phyloP scores from a whole-genome alignment of 2,888 invertebrate genomes.

The Stenoptilia bipunctidactyla region DNA sequence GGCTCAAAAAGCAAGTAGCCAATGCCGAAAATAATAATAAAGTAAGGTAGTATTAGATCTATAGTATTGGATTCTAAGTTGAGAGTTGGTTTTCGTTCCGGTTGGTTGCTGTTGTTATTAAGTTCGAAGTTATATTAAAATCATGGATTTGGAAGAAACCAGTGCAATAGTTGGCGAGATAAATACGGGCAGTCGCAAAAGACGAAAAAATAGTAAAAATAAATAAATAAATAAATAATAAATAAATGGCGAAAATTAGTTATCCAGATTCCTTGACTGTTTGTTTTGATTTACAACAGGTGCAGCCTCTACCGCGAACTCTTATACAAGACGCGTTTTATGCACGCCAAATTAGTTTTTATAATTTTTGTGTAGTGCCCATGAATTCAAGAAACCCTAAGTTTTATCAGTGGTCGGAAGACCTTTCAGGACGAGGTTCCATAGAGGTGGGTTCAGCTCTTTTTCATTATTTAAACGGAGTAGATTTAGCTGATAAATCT shows the following conservation, averaged over 20 bases:
- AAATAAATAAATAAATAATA: no score
- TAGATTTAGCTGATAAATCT: background rate
- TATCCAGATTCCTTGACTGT: conserved; percentile 11
- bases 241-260: conserved; percentile 4
- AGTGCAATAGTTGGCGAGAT: no score
- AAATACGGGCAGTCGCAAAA: no score
- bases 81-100: no score
- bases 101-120: no score
- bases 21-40: no score
- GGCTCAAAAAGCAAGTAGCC: no score
- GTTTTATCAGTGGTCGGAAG: background rate
- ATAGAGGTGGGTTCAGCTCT: conserved; percentile 5
- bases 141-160: no score
- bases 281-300: conserved; percentile 23
- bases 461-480: background rate
- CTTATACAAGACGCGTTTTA: conserved; percentile 22
- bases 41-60: no score
- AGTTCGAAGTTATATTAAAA: no score
- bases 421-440: conserved; percentile 11
- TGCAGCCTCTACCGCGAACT: conserved; percentile 19
- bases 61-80: no score
- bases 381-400: background rate
- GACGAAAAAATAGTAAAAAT: no score
- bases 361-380: background rate
- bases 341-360: conserved; percentile 6